phyloP scores from a whole-genome alignment of 1,140 invertebrate genomes.

The Philopotamus ludificatus region DNA sequence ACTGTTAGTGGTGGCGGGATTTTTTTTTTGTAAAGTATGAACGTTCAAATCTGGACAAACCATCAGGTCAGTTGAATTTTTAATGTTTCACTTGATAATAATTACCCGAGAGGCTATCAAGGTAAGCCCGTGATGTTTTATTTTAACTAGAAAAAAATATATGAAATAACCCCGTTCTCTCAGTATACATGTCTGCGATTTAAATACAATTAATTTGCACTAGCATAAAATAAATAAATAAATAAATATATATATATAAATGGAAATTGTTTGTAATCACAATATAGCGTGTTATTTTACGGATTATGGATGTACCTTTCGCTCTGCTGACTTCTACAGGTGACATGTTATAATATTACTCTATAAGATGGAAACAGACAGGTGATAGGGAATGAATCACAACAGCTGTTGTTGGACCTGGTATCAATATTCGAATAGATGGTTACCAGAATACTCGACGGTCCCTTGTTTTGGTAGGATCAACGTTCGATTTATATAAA shows the following conservation, averaged over 20 bases:
- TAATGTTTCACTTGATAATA: constrained; percentile 27
- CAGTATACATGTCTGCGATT: constrained; percentile 3
- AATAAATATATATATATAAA: constrained; percentile 30
- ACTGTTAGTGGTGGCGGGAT: constrained; percentile 42
- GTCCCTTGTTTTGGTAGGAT: constrained; percentile 40
- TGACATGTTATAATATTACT: constrained; percentile 30
- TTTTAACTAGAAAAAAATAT: constrained; percentile 21
- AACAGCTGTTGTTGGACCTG: constrained; percentile 42
- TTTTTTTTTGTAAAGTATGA: constrained; percentile 32
- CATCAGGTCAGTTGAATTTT: constrained; percentile 41
- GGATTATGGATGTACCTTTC: constrained; percentile 28
- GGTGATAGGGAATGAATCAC: constrained; percentile 40
- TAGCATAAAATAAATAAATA: too few species aligned
- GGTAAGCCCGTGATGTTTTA: constrained; percentile 37
- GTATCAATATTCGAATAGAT: constrained; percentile 16
- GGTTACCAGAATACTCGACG: constrained; percentile 8
- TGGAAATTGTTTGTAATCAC: too few species aligned
- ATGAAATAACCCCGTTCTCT: constrained; percentile 11
- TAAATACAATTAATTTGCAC: too few species aligned
- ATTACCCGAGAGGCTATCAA: constrained; percentile 36
- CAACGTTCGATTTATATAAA: constrained; percentile 4
- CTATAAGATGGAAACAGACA: constrained; percentile 29
- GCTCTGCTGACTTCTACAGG: constrained; percentile 35
- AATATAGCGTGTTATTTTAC: too few species aligned
- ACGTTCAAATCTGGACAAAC: constrained; percentile 37